A percentile compares a stretch with the other conserved stretches of the same genome.
Conservation (phyloP, 2,888 invertebrate genomes). For the Callimorpha dominula region DNA sequence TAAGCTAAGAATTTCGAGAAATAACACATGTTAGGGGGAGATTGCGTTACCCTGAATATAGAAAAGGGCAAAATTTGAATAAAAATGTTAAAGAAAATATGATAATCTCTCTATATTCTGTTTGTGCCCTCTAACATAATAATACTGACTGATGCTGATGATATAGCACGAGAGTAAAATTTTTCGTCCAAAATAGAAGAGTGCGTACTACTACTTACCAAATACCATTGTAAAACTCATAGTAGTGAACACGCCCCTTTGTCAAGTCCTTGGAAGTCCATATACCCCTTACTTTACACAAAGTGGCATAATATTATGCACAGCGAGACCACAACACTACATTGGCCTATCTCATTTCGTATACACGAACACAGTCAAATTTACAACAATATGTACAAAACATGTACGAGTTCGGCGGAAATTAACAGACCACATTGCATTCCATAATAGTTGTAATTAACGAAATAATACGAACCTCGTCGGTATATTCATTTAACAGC, state of each 20-base stretch:
- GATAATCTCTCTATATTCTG: not conserved
- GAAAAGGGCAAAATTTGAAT: no score
- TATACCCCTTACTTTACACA: not conserved
- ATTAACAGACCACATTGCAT: slow-evolving; percentile 73
- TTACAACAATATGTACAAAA: slow-evolving; percentile 14
- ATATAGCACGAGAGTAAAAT: not conserved
- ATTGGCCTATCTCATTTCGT: slow-evolving; percentile 12
- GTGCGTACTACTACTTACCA: no score
- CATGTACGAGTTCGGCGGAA: slow-evolving; percentile 54
- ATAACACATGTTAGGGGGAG: no score
- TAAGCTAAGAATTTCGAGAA: no score
- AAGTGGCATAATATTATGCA: slow-evolving; percentile 6
- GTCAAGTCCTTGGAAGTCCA: not conserved
- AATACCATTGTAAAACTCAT: not conserved
- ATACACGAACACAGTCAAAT: slow-evolving; percentile 10
- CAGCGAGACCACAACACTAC: slow-evolving; percentile 3
- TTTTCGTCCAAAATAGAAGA: not conserved
- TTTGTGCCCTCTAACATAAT: not conserved
- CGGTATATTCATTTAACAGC: slow-evolving; percentile 72
- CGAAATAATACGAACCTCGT: slow-evolving; percentile 71
- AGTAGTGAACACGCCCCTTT: not conserved
- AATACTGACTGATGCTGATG: not conserved
- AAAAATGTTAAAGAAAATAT: not conserved
- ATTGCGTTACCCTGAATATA: no score
- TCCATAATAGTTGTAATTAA: slow-evolving; percentile 78